phyloP scores from a whole-genome alignment of 2,113 vertebrate genomes.

The Tricholaema leucomelas region DNA sequence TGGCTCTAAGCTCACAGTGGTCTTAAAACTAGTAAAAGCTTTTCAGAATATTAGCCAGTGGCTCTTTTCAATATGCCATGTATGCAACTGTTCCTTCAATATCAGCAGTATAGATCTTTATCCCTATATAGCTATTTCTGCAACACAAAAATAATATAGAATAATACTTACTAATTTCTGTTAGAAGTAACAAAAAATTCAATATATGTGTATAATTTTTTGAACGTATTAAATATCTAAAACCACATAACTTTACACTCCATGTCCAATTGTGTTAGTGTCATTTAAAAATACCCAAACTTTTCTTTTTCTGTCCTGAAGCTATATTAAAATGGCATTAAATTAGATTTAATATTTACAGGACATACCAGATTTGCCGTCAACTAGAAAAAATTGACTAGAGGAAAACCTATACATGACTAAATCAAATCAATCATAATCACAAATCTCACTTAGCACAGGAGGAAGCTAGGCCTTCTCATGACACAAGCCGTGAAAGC shows the following conservation, averaged over 20 bases:
- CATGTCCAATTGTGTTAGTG: not conserved
- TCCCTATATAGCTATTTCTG: not conserved
- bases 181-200: not conserved
- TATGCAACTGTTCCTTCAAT: not conserved
- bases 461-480: not conserved
- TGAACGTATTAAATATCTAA: not conserved
- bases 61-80: not conserved
- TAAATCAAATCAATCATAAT: not conserved
- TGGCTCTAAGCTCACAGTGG: not conserved
- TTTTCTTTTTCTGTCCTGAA: not conserved
- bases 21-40: not conserved
- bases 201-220: not conserved
- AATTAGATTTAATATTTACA: not conserved
- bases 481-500: not conserved
- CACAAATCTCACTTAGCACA: not conserved
- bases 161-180: not conserved
- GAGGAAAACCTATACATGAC: not conserved
- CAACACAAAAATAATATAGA: not conserved
- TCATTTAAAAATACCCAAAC: not conserved
- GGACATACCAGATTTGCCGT: not conserved
- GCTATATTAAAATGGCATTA: not conserved
- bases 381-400: not conserved
- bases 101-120: not conserved
- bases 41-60: not conserved
- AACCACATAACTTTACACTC: not conserved